phyloP scores from a whole-genome alignment of 2,888 invertebrate species.

The Ormyrus pomaceus region DNA sequence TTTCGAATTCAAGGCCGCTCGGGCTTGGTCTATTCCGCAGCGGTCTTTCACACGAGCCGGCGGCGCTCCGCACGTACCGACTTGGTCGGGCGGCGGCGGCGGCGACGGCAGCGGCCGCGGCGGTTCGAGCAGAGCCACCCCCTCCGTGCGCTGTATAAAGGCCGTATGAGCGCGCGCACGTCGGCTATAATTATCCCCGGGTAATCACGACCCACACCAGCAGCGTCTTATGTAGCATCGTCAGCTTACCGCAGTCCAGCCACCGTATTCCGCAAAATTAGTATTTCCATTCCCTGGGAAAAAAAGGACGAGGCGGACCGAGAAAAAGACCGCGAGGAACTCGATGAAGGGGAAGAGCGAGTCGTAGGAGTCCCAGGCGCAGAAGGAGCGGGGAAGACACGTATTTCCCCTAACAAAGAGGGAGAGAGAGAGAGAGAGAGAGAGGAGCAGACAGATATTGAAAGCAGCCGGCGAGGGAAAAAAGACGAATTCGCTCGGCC shows the following conservation, averaged over 20 bases:
- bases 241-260: slow-evolving; percentile 74
- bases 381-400: slow-evolving; percentile 26
- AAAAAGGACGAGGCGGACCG: slow-evolving; percentile 58
- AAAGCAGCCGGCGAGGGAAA: slow-evolving; percentile 42
- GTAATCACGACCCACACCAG: slow-evolving; percentile 74
- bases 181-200: slow-evolving; percentile 74
- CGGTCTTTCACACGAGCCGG: slow-evolving; percentile 39
- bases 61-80: slow-evolving; percentile 43
- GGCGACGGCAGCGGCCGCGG: slow-evolving; percentile 1
- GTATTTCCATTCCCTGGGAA: slow-evolving; percentile 73
- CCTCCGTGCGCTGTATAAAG: slow-evolving; percentile 57
- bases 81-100: not conserved
- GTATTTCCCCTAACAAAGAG: slow-evolving; percentile 25
- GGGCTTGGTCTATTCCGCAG: not conserved
- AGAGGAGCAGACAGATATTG: slow-evolving; percentile 44
- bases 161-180: slow-evolving; percentile 27
- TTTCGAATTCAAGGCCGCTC: not conserved
- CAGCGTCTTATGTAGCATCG: slow-evolving; percentile 64
- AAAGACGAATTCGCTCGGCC: slow-evolving; percentile 50
- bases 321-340: slow-evolving; percentile 18
- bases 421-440: not conserved
- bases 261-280: slow-evolving; percentile 76
- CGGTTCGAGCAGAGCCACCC: slow-evolving; percentile 35
- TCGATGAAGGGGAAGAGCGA: slow-evolving; percentile 24
- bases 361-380: slow-evolving; percentile 19